phyloP scores from a whole-genome alignment of 1,140 invertebrate species.

The Drusus annulatus region DNA sequence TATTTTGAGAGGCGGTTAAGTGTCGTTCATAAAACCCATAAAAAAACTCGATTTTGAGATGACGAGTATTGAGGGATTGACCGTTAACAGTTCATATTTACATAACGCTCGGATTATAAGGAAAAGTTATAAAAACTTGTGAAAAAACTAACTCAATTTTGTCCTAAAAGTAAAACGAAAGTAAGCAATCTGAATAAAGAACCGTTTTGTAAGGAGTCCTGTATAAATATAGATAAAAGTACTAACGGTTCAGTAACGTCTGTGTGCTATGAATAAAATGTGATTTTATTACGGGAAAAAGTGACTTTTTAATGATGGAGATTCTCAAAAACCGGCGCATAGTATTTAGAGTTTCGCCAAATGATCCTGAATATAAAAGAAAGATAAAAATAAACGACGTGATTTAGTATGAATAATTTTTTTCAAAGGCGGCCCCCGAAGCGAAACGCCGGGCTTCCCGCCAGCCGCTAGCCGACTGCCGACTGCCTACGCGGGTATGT shows the following conservation, averaged over 20 bases:
- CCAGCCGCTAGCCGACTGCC: too few relatives aligned
- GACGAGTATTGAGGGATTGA: too few relatives aligned
- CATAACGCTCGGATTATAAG: neutral
- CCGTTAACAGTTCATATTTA: too few relatives aligned
- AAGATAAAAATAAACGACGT: constrained; percentile 37
- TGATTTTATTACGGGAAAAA: constrained; percentile 33
- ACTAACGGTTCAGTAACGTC: constrained; percentile 13
- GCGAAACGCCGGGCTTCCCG: too few relatives aligned
- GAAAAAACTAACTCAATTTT: constrained; percentile 23
- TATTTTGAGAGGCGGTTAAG: too few relatives aligned
- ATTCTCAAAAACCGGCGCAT: constrained; percentile 33
- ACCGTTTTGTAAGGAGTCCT: constrained; percentile 17
- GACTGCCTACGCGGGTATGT: too few relatives aligned
- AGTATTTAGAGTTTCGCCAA: constrained; percentile 37
- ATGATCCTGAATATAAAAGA: constrained; percentile 45
- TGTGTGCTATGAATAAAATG: constrained; percentile 32
- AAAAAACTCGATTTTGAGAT: too few relatives aligned
- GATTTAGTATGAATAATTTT: constrained; percentile 35
- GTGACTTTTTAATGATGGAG: constrained; percentile 41
- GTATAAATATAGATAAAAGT: constrained; percentile 37
- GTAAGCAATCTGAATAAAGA: constrained; percentile 30
- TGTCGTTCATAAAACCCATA: too few relatives aligned
- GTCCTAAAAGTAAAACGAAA: constrained; percentile 23
- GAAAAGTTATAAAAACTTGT: constrained; percentile 17
- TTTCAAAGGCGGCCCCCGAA: neutral